Evolutionary conservation across 53 echinoderm and acorn worm species (phyloP), one percentile per base, ranked within the genome.

Genomic region (Patiria pectinifera): DNA sequence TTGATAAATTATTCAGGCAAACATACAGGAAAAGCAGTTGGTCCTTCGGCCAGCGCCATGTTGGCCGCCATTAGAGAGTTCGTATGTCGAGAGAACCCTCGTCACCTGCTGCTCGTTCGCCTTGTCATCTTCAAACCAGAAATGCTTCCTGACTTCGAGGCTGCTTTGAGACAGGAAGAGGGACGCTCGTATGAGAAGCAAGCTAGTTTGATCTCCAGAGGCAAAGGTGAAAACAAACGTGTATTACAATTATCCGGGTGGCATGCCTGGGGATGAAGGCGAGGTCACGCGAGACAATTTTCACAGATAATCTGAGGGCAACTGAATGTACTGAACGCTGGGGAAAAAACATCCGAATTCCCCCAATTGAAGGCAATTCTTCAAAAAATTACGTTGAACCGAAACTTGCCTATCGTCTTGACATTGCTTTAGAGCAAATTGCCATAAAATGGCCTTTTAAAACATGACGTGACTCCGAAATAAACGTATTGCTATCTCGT

Each of bases 41-140:
- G 49, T 12, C 45, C 80, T 48, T 82, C 83, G 35, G 87, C 94
- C 1, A 74, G 71, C 18, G 22, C 74, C 16, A 69, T 94, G 82
- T 48, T 94, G 44, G 69, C 88, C 60, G 83, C 92, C 24, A 92
- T 94, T n/a, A 88, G 88, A 0, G 78, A 87, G 46, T 94, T 94
- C 83, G 82, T 84, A 15, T 77, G 25, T 21, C 62, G 69, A 58
- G 19, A 88, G 23, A 91, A 92, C 26, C 92, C 92, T 19, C 75
- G 44, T 16, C 45, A 44, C 11, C 62, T 94, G 10, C 76, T 26
- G 4, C 48, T 83, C 4, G 83, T 94, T 22, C 87, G 78, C 4
- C 63, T 94, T 4, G 59, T 88, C 60, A 89, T 94, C 66, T 94
- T 53, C 82, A 70, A 89, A 58, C 43, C 0, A 48, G 58, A 83